Evolutionary conservation across 2,888 invertebrate genomes (phyloP).

Genomic region (Syrista parreyssii): DNA sequence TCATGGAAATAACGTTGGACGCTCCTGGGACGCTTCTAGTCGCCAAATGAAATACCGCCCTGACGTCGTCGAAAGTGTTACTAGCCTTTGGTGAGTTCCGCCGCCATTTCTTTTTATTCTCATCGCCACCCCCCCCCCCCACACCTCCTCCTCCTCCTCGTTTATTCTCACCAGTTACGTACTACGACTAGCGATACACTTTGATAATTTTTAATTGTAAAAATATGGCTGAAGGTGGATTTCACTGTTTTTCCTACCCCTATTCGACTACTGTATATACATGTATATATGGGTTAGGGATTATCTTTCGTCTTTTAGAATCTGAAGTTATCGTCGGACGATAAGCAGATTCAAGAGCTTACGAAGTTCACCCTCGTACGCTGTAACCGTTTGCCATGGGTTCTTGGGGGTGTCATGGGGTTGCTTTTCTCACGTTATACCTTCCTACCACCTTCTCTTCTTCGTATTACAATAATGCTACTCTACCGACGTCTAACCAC

Average conservation of each 20-base stretch:
- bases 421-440: background rate
- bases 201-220: background rate
- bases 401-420: background rate
- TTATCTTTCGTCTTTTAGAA: background rate
- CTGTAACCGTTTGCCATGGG: background rate
- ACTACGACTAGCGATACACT: background rate
- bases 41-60: background rate
- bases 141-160: too few species aligned
- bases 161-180: too few species aligned
- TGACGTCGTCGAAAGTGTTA: background rate
- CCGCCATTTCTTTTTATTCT: background rate
- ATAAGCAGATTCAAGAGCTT: constrained; percentile 2
- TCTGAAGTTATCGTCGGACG: background rate
- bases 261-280: too few species aligned
- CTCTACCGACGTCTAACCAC: background rate
- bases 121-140: too few species aligned
- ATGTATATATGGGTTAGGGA: background rate
- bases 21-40: background rate
- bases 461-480: background rate
- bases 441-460: background rate
- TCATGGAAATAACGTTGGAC: constrained; percentile 3
- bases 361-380: constrained; percentile 5
- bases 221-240: too few species aligned
- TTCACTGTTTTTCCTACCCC: too few species aligned
- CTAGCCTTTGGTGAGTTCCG: background rate